Evolutionary conservation across 2,888 invertebrate genomes (phyloP), one percentile per base, ranked within the genome.

Genomic region (Netelia melanura): DNA sequence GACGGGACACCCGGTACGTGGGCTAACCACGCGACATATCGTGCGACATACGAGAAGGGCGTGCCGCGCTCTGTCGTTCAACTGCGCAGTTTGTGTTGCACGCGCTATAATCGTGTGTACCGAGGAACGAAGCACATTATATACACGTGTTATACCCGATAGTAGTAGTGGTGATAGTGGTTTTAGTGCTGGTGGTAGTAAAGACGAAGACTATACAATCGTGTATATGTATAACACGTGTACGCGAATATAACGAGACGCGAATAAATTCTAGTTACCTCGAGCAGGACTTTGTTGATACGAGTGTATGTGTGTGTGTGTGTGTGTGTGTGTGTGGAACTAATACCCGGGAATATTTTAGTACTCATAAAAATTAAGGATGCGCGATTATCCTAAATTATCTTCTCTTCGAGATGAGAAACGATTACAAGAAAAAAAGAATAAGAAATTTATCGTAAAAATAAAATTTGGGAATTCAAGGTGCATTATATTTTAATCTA

Each of bases 71-170:
- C 88, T 87, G 88, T 87, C 89, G 90, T 90, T 92, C 91, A 90
- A 92, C 93, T 92, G 93, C 93, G 93, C 92, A 93, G 92, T 93
- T 92, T 92, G 91, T 92, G 91, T 92, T 91, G 91, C 92, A 92
- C 92, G 91, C 92, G 92, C 88, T 91, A 88, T 89, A 89, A 91
- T 92, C 89, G 88, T 89, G 87, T 84, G 87, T 86, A 84, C 84
- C 83, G 75, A 81, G 87, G 83, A 86, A 85, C 83, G 78, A 84
- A 83, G 75, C 85, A 85, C 76, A n/a, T 17, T 56, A 17, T 67
- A 43, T 81, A 83, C 86, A 82, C 84, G 86, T 58, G 72, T 77
- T 75, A 74, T 80, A 76, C 76, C 43, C 74, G 68, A 25, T 25
- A 25, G 25, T 25, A 25, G 25, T 25, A 25, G 68, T 25, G 44